Evolutionary conservation across 2,113 vertebrate genomes (phyloP), one percentile per base, ranked within the genome.

Genomic region (Beaufortia kweichowensis): DNA sequence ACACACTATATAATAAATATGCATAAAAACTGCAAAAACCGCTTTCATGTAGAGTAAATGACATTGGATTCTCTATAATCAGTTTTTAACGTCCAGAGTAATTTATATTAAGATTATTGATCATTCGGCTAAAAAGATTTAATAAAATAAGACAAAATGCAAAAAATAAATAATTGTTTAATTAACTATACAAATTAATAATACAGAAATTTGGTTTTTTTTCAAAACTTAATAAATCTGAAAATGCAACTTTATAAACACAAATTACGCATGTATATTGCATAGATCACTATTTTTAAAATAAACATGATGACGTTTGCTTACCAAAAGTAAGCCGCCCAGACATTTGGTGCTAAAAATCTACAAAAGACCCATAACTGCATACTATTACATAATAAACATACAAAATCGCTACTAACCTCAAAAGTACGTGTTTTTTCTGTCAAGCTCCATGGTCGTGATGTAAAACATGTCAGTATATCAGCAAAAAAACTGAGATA

Each of bases 381-480:
- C 55, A 43, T 39, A 12, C 14, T 72, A 28, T 43, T 26, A 61
- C 3, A 31, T 31, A 39, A 31, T 31, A 61, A 43, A 59, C 3
- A 72, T 28, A 43, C 19, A n/a, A 61, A 46, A 53, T 66, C 80
- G 41, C 78, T 68, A 92, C 92, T 87, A 83, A 93, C 92, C 91
- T 93, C 87, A 91, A 83, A 87, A 68, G 69, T 79, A 78, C 76
- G 69, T 77, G 80, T 82, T 79, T 87, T 84, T 85, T 82, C 71
- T 87, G 85, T 86, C 88, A 84, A 75, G 74, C 66, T 92, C 89
- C 91, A 93, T 92, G 55, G 84, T 87, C 79, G 62, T 81, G 75
- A 78, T 78, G 53, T 60, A 87, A 84, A 76, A 85, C 85, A 81
- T 82, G 79, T 79, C 75, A 48, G 82, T 4, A 33, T 55, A 85